Base-by-base conservation (phyloP, 2,888 invertebrate species). In the Calliphora vomitoria region DNA sequence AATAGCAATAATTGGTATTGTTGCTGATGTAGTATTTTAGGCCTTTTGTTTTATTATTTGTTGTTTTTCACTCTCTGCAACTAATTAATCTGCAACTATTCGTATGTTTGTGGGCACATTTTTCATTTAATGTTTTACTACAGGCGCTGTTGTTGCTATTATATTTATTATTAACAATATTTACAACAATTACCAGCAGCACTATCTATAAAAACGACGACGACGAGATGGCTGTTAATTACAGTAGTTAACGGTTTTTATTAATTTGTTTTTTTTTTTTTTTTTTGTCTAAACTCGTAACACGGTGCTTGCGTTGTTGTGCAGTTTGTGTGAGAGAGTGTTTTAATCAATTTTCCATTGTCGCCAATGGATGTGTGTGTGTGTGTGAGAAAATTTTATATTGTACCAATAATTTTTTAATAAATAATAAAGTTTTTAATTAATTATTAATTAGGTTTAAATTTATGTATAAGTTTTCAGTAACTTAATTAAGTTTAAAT, bases 211-310 rank as follows among this genome's bases (percentile, higher is more conserved):
- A 55, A 8, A 11, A 64, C 75, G 47, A 18, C 62, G 69, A 71
- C 55, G 38, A 15, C 60, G 53, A 79, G 47, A 82, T 41, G 74
- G 25, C 66, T 72, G 68, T 75, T 85, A 76, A 80, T 83, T 82
- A 71, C 82, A 75, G 47, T 82, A 75, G 82, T 82, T 80, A 75
- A 86, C 68, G 75, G 85, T 84, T 71, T 69, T 68, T 35, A 35
- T 47, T 47, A 58, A 74, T 82, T 68, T 11, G 8, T 41, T 8
- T 66, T 20, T 66, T n/a, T 41, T 8, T 66, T 20, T 66, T n/a
- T 3, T 64, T 60, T 71, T 83, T 71, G 47, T 86, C 71, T 35
- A 72, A 72, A 81, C 38, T 72, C 25, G 41, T 31, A 75, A 64
- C 69, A 55, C 38, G 64, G 62, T 71, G 62, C 71, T 64, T 35